Percentiles rank a stretch among this genome's conserved stretches.
These are phyloP conservation scores for Cisticola juncidis DNA, from an alignment of 2,113 vertebrate genomes.

Conservation along the genomic window DNA sequence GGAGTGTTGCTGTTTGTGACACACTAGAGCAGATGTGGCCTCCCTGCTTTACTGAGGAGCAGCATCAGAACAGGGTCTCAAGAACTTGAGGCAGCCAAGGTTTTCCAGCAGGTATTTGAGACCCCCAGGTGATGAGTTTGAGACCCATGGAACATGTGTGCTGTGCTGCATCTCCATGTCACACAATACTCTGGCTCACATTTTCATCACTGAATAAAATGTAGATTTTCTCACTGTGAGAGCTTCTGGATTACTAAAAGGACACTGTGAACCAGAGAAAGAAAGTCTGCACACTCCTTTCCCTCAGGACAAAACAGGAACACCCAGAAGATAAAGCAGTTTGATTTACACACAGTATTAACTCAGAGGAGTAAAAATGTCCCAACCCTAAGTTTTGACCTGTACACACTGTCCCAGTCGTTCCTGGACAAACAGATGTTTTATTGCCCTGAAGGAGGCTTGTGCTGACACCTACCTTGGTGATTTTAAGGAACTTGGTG, in stretches of 20 bases:
- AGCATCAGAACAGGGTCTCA: neutral
- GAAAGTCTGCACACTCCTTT: neutral
- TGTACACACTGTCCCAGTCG: rapidly evolving
- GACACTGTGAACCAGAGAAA: neutral
- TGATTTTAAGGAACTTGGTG: conserved; percentile 97
- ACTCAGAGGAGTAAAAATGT: neutral
- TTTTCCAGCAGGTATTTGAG: neutral
- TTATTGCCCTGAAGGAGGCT: neutral
- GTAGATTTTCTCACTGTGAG: neutral
- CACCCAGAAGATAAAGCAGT: neutral
- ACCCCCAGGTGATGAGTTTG: neutral
- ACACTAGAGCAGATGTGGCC: rapidly evolving
- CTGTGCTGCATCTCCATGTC: neutral
- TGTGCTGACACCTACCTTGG: conserved; percentile 83
- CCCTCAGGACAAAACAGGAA: neutral
- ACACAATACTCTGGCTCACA: rapidly evolving
- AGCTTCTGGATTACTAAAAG: neutral
- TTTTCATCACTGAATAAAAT: neutral
- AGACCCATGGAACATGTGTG: neutral
- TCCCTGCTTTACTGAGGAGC: neutral
- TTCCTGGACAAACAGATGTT: neutral
- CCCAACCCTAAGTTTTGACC: neutral
- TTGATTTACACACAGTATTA: neutral
- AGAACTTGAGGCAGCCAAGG: neutral
- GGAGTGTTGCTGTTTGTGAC: neutral